phyloP scores from a whole-genome alignment of 2,888 invertebrate species.

The Melanostoma scalare region DNA sequence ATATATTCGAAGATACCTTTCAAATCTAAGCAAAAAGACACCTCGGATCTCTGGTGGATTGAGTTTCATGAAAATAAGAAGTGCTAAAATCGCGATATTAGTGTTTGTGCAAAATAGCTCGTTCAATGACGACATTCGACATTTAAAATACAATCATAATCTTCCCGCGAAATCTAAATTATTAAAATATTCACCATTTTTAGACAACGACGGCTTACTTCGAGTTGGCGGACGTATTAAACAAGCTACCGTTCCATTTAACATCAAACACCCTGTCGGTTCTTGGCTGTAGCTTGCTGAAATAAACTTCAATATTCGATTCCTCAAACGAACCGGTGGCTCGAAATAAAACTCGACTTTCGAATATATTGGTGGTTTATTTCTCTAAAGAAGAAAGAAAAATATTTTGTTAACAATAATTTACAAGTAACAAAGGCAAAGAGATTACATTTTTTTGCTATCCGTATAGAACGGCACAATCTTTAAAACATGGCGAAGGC shows the following conservation, averaged over 20 bases:
- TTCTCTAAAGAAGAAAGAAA: too few relatives aligned
- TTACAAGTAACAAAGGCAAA: too few relatives aligned
- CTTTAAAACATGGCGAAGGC: too few relatives aligned
- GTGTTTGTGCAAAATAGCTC: neutral
- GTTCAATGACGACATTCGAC: neutral
- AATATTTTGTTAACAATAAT: too few relatives aligned
- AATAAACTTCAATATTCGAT: too few relatives aligned
- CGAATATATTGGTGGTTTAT: too few relatives aligned
- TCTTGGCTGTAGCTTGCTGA: too few relatives aligned
- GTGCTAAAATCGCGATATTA: neutral
- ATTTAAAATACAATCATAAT: neutral
- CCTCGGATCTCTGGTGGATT: neutral
- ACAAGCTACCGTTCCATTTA: conserved; percentile 6
- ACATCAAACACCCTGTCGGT: conserved; percentile 26
- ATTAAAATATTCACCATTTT: conserved; percentile 1
- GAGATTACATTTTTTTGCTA: too few relatives aligned
- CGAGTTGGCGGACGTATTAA: conserved; percentile 7
- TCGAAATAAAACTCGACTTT: too few relatives aligned
- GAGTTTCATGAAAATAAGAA: neutral
- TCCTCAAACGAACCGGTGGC: too few relatives aligned
- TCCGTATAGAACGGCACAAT: too few relatives aligned
- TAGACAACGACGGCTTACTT: conserved; percentile 11
- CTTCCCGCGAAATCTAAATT: conserved; percentile 12
- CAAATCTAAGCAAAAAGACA: neutral
- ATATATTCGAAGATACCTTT: neutral